phyloP scores from a whole-genome alignment of 2,888 invertebrate species.

The Litoditis marina region DNA sequence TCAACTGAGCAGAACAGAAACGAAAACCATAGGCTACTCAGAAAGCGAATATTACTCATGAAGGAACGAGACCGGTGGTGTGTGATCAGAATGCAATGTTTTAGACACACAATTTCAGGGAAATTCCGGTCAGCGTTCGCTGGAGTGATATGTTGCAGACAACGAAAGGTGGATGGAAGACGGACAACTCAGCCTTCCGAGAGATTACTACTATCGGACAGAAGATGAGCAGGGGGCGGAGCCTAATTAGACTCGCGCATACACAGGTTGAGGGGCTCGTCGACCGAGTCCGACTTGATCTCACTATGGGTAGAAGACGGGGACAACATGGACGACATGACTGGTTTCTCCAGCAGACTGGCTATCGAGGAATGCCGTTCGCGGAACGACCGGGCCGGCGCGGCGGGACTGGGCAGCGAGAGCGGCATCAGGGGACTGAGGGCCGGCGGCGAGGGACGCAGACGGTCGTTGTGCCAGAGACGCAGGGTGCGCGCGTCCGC shows the following conservation, averaged over 20 bases:
- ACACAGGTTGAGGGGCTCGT: constrained; percentile 15
- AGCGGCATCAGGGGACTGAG: constrained; percentile 5
- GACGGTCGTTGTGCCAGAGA: constrained; percentile 34
- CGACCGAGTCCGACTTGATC: not conserved
- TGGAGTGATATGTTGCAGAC: constrained; percentile 64
- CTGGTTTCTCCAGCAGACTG: constrained; percentile 24
- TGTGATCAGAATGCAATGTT: no score
- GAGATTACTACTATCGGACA: no score
- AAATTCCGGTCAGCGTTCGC: constrained; percentile 58
- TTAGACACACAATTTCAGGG: constrained; percentile 48
- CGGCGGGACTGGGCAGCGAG: not conserved
- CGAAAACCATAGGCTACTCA: no score
- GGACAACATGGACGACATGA: constrained; percentile 5
- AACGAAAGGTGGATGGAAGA: no score
- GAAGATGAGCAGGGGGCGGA: no score
- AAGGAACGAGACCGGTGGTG: no score
- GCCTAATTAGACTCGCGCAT: not conserved
- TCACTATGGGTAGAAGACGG: constrained; percentile 9
- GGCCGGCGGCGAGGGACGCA: constrained; percentile 12
- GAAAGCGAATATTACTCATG: no score
- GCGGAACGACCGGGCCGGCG: constrained; percentile 9
- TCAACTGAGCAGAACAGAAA: no score
- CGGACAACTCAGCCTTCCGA: no score
- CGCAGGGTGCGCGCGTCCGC: constrained; percentile 31
- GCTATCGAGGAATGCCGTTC: constrained; percentile 32